Evolutionary conservation across 2,797 vertebrate genomes (phyloP).

Genomic region (Leucoraja ocellata): DNA sequence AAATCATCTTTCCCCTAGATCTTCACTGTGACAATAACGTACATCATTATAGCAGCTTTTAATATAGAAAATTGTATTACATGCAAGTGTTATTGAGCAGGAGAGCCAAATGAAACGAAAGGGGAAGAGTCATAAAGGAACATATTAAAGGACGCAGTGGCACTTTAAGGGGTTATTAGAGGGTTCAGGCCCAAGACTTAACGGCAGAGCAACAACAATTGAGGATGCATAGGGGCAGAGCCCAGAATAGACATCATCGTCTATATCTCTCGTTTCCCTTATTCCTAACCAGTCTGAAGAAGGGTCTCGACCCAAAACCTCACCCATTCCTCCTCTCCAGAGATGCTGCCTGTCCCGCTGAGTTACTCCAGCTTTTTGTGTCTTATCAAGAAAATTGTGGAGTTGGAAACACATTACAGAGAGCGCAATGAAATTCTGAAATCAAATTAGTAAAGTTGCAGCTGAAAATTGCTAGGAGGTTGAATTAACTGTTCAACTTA

Average conservation of each 20-base stretch:
- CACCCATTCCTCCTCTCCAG: too few species aligned
- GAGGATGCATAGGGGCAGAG: not conserved
- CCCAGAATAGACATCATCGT: too few species aligned
- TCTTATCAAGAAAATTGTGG: not conserved
- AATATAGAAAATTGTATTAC: not conserved
- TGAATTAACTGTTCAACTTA: not conserved
- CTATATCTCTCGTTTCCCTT: too few species aligned
- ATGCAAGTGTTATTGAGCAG: not conserved
- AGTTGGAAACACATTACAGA: not conserved
- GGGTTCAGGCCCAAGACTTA: not conserved
- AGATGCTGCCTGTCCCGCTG: too few species aligned
- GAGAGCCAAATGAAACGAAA: not conserved
- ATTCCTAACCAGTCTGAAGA: too few species aligned
- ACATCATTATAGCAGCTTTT: not conserved
- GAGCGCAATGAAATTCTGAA: not conserved
- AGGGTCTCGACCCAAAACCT: too few species aligned
- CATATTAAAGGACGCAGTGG: not conserved
- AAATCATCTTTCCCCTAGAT: too few species aligned
- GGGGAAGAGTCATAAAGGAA: not conserved
- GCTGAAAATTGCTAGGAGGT: not conserved
- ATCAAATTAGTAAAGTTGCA: not conserved
- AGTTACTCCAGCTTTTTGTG: too few species aligned
- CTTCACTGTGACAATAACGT: not conserved
- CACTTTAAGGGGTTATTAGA: not conserved
- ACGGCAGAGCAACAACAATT: not conserved